Percentiles rank a stretch among this genome's conserved stretches.
phyloP scores from a whole-genome alignment of 2,888 invertebrate genomes.

The Mycalesis mineus region DNA sequence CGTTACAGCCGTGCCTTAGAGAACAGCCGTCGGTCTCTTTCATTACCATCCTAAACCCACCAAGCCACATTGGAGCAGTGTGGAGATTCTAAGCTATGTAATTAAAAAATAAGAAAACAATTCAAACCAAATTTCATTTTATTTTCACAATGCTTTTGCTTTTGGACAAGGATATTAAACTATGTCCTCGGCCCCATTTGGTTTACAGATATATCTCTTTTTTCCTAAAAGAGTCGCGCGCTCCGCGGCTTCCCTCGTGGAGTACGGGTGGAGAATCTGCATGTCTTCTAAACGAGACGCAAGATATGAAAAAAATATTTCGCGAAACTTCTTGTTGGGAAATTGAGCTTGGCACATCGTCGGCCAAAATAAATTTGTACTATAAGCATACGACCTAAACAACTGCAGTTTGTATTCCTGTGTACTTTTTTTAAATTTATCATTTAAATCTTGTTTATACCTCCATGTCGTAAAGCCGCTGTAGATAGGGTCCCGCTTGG shows the following conservation, averaged over 20 bases:
- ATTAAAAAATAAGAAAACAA: too few relatives aligned
- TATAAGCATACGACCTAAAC: slow-evolving; percentile 48
- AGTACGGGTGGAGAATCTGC: slow-evolving; percentile 56
- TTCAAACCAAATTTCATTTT: background rate
- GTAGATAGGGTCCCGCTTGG: slow-evolving; percentile 42
- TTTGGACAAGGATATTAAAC: slow-evolving; percentile 22
- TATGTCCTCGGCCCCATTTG: slow-evolving; percentile 42
- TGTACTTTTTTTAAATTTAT: slow-evolving; percentile 47
- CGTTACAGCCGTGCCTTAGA: too few relatives aligned
- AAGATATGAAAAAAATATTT: slow-evolving; percentile 65
- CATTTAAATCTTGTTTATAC: slow-evolving; percentile 48
- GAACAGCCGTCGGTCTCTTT: too few relatives aligned
- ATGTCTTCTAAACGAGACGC: slow-evolving; percentile 48
- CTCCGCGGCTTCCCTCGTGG: slow-evolving; percentile 38
- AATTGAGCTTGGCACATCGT: slow-evolving; percentile 61
- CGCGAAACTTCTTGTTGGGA: slow-evolving; percentile 64
- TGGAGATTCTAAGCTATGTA: too few relatives aligned
- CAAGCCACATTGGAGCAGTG: too few relatives aligned
- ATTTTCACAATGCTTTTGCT: background rate
- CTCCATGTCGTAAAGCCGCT: slow-evolving; percentile 48
- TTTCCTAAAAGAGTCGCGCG: slow-evolving; percentile 38
- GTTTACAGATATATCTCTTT: slow-evolving; percentile 50
- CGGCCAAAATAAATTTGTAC: slow-evolving; percentile 60
- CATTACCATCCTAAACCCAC: too few relatives aligned
- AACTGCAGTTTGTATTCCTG: slow-evolving; percentile 45